Conservation (phyloP, 2,113 vertebrate genomes). For the Paralichthys olivaceus region DNA sequence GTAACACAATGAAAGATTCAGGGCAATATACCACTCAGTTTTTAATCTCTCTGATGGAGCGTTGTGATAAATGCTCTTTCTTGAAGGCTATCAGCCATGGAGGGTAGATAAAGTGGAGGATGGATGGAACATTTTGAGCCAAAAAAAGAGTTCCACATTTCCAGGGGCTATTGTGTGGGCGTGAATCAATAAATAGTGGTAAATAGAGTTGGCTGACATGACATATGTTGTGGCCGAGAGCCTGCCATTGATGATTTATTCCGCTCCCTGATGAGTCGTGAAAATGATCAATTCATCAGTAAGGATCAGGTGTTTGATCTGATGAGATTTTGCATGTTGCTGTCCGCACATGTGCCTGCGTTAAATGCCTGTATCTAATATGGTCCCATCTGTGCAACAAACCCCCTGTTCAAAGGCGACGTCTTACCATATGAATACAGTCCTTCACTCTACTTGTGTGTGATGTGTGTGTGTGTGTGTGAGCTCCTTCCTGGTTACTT, state of each 20-base stretch:
- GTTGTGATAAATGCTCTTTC: slow-evolving; percentile 18
- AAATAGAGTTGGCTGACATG: slow-evolving; percentile 65
- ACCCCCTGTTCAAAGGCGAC: slow-evolving; percentile 11
- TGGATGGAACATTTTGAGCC: slow-evolving; percentile 25
- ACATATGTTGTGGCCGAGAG: slow-evolving; percentile 50
- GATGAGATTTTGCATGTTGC: slow-evolving; percentile 29
- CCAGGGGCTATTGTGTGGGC: slow-evolving; percentile 46
- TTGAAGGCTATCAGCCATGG: slow-evolving; percentile 1
- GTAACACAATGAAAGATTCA: slow-evolving; percentile 18
- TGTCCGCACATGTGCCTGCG: background rate
- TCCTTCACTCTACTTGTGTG: background rate
- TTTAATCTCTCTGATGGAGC: slow-evolving; percentile 31
- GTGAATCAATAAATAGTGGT: slow-evolving; percentile 58
- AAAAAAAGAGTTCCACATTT: slow-evolving; percentile 25
- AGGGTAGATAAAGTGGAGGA: slow-evolving; percentile 35
- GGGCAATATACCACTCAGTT: background rate
- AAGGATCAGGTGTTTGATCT: slow-evolving; percentile 67
- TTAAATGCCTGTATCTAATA: slow-evolving; percentile 21
- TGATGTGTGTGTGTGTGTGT: slow-evolving; percentile 3
- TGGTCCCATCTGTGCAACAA: slow-evolving; percentile 49
- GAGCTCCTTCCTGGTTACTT: slow-evolving; percentile 68
- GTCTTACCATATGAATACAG: slow-evolving; percentile 2
- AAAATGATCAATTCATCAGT: slow-evolving; percentile 48
- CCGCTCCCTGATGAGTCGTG: slow-evolving; percentile 52
- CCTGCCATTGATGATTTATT: slow-evolving; percentile 56